phyloP scores from a whole-genome alignment of 2,797 vertebrate species.

The Amblyraja radiata region DNA sequence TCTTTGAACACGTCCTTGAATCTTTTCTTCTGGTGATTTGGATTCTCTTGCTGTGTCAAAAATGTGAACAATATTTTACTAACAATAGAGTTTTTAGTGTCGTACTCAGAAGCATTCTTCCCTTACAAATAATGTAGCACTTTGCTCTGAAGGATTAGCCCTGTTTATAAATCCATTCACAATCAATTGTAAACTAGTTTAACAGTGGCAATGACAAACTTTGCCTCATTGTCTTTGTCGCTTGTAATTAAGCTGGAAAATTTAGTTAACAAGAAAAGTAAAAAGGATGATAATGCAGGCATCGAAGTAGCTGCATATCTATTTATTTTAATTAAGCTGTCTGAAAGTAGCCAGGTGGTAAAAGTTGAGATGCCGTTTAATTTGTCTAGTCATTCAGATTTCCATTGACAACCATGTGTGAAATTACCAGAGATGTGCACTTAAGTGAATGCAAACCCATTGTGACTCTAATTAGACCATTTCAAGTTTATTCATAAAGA shows the following conservation, averaged over 20 bases:
- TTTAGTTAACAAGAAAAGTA: background rate
- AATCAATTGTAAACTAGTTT: background rate
- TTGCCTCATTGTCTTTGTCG: background rate
- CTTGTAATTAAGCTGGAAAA: conserved; percentile 17
- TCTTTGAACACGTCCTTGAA: no score
- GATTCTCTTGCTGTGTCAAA: background rate
- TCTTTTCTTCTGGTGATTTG: background rate
- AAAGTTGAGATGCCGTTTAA: conserved; percentile 21
- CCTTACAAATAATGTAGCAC: background rate
- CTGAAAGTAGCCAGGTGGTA: conserved; percentile 32
- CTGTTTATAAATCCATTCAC: background rate
- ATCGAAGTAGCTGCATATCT: conserved; percentile 29
- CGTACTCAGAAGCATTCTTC: background rate
- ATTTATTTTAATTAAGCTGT: conserved; percentile 36
- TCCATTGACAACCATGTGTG: conserved; percentile 33
- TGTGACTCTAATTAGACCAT: conserved; percentile 34
- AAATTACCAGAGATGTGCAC: conserved; percentile 24
- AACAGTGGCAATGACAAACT: conserved; percentile 19
- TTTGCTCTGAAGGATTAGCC: background rate
- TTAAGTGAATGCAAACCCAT: conserved; percentile 30
- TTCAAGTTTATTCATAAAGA: conserved; percentile 37
- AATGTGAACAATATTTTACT: background rate
- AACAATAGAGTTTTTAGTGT: background rate
- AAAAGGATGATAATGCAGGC: conserved; percentile 1
- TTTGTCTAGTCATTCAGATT: conserved; percentile 36